A percentile compares a stretch with the other conserved stretches of the same genome.
Evolutionary conservation across 2,888 invertebrate species (phyloP).

Genomic region (Busseola fusca): DNA sequence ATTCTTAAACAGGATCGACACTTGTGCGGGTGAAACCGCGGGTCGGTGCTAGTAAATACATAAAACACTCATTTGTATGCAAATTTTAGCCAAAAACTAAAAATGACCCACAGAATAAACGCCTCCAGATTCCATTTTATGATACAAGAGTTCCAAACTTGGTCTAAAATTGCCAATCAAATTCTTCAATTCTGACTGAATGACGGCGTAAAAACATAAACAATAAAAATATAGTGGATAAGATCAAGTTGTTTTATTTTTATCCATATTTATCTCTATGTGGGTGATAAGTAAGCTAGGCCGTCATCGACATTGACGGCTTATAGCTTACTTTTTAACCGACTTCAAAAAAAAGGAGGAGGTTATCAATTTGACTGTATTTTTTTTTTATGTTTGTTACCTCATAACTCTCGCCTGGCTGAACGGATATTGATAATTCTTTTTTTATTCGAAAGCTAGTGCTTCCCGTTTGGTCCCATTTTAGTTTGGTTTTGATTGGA

Average conservation of each 20-base stretch:
- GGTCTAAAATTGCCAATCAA: conserved; percentile 4
- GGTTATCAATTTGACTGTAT: no score
- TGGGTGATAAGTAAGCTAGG: conserved; percentile 38
- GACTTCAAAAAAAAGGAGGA: no score
- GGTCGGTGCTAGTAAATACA: neutral
- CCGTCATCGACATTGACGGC: conserved; percentile 25
- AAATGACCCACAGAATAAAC: neutral
- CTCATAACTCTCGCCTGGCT: no score
- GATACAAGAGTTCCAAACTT: conserved; percentile 3
- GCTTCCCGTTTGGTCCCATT: no score
- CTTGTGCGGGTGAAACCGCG: no score
- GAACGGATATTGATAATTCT: no score
- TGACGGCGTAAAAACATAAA: neutral
- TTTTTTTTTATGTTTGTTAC: no score
- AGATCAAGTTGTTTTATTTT: conserved; percentile 32
- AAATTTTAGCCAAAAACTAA: neutral
- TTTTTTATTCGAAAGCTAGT: no score
- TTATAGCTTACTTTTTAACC: no score
- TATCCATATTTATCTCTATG: conserved; percentile 28
- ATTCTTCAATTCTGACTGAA: conserved; percentile 3
- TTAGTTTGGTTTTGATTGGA: no score
- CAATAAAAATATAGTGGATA: conserved; percentile 5
- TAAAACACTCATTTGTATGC: neutral
- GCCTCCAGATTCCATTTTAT: neutral
- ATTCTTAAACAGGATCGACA: no score